These are phyloP conservation scores for Crioceris asparagi DNA, from an alignment of 2,888 invertebrate genomes.

Conservation along the genomic window DNA sequence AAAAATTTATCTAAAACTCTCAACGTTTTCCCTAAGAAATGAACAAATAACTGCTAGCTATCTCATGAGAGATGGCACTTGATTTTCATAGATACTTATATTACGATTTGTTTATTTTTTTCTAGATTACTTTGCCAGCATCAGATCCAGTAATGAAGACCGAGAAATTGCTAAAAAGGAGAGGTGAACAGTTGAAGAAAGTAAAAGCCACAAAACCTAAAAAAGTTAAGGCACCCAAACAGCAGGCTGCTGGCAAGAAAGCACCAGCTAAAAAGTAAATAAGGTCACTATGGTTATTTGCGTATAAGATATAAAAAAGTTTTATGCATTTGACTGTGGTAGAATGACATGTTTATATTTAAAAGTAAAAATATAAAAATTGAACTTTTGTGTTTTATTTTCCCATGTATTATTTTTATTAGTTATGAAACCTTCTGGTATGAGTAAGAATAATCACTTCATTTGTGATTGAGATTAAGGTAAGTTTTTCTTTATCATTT, in stretches of 20 bases:
- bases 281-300: conserved; percentile 12
- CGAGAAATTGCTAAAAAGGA: conserved; percentile 41
- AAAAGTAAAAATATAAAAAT: conserved; percentile 20
- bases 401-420: no score
- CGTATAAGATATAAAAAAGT: conserved; percentile 15
- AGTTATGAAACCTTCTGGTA: no score
- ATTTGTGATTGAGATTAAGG: no score
- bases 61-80: no score
- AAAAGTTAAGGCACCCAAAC: conserved; percentile 23
- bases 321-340: conserved; percentile 21
- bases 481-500: no score
- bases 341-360: conserved; percentile 17
- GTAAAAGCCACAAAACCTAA: conserved; percentile 45
- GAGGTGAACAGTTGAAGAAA: conserved; percentile 44
- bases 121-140: conserved; percentile 26
- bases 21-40: no score
- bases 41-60: not conserved
- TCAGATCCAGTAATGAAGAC: conserved; percentile 41
- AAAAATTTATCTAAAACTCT: no score
- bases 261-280: conserved; percentile 18
- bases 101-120: conserved; percentile 20
- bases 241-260: conserved; percentile 14
- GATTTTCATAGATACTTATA: no score
- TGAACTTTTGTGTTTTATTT: no score
- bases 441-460: no score